Evolutionary conservation across 2,888 invertebrate species (phyloP).

Genomic region (Beris chalybata): DNA sequence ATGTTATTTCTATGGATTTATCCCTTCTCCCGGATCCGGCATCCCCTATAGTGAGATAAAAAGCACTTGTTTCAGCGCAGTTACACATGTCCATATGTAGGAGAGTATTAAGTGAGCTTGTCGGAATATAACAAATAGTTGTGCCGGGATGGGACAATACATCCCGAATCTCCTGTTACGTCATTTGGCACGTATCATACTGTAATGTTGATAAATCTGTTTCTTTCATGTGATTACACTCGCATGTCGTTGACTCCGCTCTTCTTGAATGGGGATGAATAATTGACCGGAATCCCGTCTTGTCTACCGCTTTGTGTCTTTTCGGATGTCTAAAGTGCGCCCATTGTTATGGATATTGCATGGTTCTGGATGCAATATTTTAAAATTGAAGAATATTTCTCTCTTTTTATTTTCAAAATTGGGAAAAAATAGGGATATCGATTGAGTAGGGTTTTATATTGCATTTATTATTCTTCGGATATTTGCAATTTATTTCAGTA

Average conservation of each 20-base stretch:
- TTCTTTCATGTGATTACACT: slow-evolving; percentile 36
- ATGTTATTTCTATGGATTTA: slow-evolving; percentile 13
- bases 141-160: slow-evolving; percentile 12
- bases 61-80: slow-evolving; percentile 1
- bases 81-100: too few species aligned
- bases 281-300: slow-evolving; percentile 35
- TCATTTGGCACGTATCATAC: slow-evolving; percentile 32
- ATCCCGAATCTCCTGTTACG: slow-evolving; percentile 26
- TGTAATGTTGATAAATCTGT: slow-evolving; percentile 37
- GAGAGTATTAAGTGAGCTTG: too few species aligned
- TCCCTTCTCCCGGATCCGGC: background rate
- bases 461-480: too few species aligned
- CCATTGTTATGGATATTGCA: slow-evolving; percentile 33
- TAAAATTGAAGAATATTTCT: slow-evolving; percentile 34
- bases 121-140: too few species aligned
- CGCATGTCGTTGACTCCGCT: slow-evolving; percentile 32
- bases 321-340: slow-evolving; percentile 26
- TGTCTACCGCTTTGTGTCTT: slow-evolving; percentile 29
- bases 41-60: background rate
- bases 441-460: too few species aligned
- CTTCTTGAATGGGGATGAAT: slow-evolving; percentile 34
- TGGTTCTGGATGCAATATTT: slow-evolving; percentile 36
- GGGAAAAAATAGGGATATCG: background rate
- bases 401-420: slow-evolving; percentile 11
- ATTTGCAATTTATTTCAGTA: too few species aligned